A percentile compares a stretch with the other conserved stretches of the same genome.
Conservation (phyloP, 2,888 invertebrate genomes). For the Pseudococcus viburni region DNA sequence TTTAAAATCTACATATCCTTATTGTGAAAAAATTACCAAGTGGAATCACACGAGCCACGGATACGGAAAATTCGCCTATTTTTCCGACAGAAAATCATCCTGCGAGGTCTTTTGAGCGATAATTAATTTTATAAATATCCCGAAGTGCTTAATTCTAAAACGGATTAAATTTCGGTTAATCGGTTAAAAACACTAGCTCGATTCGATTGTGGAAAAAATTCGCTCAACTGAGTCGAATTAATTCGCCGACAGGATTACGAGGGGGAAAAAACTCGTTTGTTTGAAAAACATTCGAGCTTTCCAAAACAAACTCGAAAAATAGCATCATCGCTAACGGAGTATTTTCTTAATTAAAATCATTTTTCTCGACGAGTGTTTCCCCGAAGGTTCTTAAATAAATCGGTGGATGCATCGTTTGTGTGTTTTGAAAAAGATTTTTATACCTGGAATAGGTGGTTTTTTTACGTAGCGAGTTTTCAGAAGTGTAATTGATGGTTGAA, state of each 20-base stretch:
- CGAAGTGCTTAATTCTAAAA: background rate
- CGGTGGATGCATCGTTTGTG: background rate
- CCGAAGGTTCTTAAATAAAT: background rate
- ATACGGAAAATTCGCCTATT: background rate
- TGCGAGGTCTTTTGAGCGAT: background rate
- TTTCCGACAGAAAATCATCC: background rate
- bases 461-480: background rate
- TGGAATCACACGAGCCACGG: background rate
- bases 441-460: background rate
- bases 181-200: background rate
- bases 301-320: conserved; percentile 3
- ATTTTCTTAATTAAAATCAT: conserved; percentile 27
- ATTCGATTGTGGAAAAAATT: background rate
- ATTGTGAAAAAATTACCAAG: too few relatives aligned
- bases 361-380: background rate
- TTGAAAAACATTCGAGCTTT: background rate
- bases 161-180: conserved; percentile 25
- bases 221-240: conserved; percentile 27
- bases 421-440: background rate
- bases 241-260: background rate
- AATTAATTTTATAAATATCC: conserved; percentile 7
- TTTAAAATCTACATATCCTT: background rate
- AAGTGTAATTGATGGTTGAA: conserved; percentile 6
- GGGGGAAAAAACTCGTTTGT: conserved; percentile 10
- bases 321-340: background rate